These are phyloP conservation scores for Torymus auratus DNA, from an alignment of 2,888 invertebrate genomes.

Conservation along the genomic window DNA sequence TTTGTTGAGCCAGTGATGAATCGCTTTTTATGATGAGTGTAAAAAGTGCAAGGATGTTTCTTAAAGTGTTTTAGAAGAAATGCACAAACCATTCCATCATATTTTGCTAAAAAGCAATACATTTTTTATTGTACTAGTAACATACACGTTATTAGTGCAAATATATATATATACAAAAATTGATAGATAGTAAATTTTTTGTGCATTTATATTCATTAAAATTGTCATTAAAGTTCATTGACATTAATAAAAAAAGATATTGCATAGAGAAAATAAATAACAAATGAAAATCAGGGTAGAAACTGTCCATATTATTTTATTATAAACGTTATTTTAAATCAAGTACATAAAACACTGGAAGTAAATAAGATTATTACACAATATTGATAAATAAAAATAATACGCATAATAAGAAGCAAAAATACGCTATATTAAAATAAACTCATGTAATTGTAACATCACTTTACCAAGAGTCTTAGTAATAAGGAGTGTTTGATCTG, in stretches of 20 bases:
- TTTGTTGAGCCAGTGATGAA: slow-evolving; percentile 55
- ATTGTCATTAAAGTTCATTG: slow-evolving; percentile 11
- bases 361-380: slow-evolving; percentile 1
- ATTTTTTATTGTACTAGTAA: slow-evolving; percentile 21
- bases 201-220: slow-evolving; percentile 50
- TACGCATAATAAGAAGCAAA: background rate
- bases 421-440: slow-evolving; percentile 12
- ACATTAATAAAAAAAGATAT: slow-evolving; percentile 10
- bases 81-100: slow-evolving; percentile 50
- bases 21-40: slow-evolving; percentile 50
- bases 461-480: slow-evolving; percentile 4
- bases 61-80: slow-evolving; percentile 19
- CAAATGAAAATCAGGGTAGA: background rate
- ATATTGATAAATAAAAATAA: slow-evolving; percentile 10
- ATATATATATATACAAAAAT: slow-evolving; percentile 9
- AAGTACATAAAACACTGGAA: slow-evolving; percentile 5
- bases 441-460: background rate
- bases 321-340: slow-evolving; percentile 14
- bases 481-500: slow-evolving; percentile 16
- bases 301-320: slow-evolving; percentile 20
- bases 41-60: slow-evolving; percentile 26
- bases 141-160: slow-evolving; percentile 10
- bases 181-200: slow-evolving; percentile 25
- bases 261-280: background rate
- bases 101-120: slow-evolving; percentile 34